Evolutionary conservation across 2,797 vertebrate species (phyloP), one percentile per base, ranked within the genome.

Genomic region (Synaphobranchus kaupii): DNA sequence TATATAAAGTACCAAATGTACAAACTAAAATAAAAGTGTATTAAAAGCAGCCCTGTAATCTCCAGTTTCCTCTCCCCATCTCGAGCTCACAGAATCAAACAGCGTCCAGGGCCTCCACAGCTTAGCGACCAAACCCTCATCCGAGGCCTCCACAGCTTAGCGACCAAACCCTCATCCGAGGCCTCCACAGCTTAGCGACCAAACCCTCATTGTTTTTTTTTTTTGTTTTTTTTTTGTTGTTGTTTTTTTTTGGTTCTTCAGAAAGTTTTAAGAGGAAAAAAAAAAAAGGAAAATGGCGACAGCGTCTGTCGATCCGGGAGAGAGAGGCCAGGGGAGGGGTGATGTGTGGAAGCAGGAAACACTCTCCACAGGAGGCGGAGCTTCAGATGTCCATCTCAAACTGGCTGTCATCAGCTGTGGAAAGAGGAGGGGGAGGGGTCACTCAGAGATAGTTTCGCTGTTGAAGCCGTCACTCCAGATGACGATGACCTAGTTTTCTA

Each of bases 371-470:
- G 95, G 96, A 97, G 95, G 94, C 91, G 93, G 88, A 91, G 92
- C 84, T 85, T 97, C 94, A 97, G 91, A 97, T 97, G 93, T 97
- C 96, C 96, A 97, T 97, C 93, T 96, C 96, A 90, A 97, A 97
- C 94, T 97, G 96, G 95, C 86, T 95, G 92, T 96, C 96, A 85
- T 97, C 96, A 94, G 93, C 92, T 88, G 73, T 52, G 87, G 56
- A 82, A 28, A 52, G 82, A 63, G 80, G 34, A 31, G 25, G 39
- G 15, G 73, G 9, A 54, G 48, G 76, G 15, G 13, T 84, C 10
- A 56, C 7, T 58, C 48, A 7, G 63, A 22, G 25, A 17, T 48
- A 56, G 31, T 52, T 5, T 76, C 50, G 20, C 50, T 58, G 63
- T 84, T 76, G 1, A n/a, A 58, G 31, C 4, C 9, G 15, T 84